Base-by-base conservation (phyloP, 1,140 invertebrate species). In the Trissolcus basalis region DNA sequence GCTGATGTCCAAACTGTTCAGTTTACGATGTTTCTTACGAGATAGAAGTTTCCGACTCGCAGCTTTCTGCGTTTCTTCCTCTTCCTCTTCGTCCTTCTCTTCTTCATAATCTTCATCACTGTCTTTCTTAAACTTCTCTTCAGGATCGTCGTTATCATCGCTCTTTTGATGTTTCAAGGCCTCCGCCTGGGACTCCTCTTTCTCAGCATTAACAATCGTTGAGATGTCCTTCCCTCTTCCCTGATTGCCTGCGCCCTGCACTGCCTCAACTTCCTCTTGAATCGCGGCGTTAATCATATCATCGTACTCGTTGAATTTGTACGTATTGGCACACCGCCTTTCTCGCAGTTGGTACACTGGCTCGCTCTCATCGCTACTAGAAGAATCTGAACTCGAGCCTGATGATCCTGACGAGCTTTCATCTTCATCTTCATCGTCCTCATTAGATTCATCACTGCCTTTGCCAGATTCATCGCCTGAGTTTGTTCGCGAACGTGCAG, bases 211-310 rank as follows among this genome's bases (percentile, higher is more conserved):
- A 0, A 96, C 93, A 61, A 96, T 96, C 33, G 95, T 96, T 9
- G 93, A 92, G 60, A 97, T 97, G 82, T 97, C 95, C 85, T 97
- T 97, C 0, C 96, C 96, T 35, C 94, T 90, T 4, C 94, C 94
- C 75, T 93, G 92, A 85, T 94, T 94, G 0, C 93, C 93, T 2
- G 93, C 93, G 13, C 93, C 92, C 16, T 92, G 92, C 1, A 92
- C 92, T 7, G 91, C 92, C 36, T 94, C 92, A 69, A 94, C 91
- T 80, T 94, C 93, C 60, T 93, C 93, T 82, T 95, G 92, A 58
- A 98, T 95, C 10, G 97, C 97, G 48, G 94, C 96, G 82, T 96
- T 95, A 47, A 98, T 98, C 78, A 98, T 91, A 12, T 97, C 94
- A 85, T 98, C 97, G 86, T 96, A 98, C 83, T 98, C 96, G 82